Percentiles rank a stretch among this genome's conserved stretches.
These are phyloP conservation scores for Lomographa bimaculata DNA, from an alignment of 2,888 invertebrate genomes.

Conservation along the genomic window DNA sequence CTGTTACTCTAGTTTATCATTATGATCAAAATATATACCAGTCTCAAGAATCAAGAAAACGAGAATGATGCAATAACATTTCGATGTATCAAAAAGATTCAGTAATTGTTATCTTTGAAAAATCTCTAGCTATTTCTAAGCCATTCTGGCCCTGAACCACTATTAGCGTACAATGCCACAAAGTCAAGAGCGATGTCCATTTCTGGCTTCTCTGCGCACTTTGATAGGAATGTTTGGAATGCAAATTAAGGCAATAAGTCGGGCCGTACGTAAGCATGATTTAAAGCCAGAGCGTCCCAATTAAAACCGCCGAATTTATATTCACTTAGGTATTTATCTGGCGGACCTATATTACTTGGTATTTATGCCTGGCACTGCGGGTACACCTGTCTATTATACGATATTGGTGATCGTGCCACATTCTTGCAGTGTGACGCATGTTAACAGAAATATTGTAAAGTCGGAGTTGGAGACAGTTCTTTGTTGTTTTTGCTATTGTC, in stretches of 20 bases:
- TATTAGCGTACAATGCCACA: neutral
- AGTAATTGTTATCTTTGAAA: too few species aligned
- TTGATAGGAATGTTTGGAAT: slow-evolving; percentile 16
- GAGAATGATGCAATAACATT: too few species aligned
- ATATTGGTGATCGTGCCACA: slow-evolving; percentile 22
- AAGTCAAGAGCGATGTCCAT: slow-evolving; percentile 7
- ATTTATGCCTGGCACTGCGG: slow-evolving; percentile 45
- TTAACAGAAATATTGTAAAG: slow-evolving; percentile 17
- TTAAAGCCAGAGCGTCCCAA: slow-evolving; percentile 32
- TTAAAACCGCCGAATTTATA: slow-evolving; percentile 33
- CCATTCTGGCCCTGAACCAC: too few species aligned
- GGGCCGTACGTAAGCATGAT: slow-evolving; percentile 26
- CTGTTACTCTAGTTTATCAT: too few species aligned
- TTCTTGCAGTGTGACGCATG: slow-evolving; percentile 34
- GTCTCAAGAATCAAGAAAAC: too few species aligned
- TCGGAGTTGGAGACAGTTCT: slow-evolving; percentile 3
- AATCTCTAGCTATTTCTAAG: too few species aligned
- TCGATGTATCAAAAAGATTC: too few species aligned
- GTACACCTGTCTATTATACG: slow-evolving; percentile 47
- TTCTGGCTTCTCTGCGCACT: slow-evolving; percentile 6
- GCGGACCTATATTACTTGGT: neutral
- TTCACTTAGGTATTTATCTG: slow-evolving; percentile 24
- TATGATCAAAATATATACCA: too few species aligned
- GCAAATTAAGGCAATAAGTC: slow-evolving; percentile 16
- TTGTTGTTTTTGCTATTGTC: too few species aligned